phyloP scores from a whole-genome alignment of 2,113 vertebrate species.

The Cryptotis parvus region DNA sequence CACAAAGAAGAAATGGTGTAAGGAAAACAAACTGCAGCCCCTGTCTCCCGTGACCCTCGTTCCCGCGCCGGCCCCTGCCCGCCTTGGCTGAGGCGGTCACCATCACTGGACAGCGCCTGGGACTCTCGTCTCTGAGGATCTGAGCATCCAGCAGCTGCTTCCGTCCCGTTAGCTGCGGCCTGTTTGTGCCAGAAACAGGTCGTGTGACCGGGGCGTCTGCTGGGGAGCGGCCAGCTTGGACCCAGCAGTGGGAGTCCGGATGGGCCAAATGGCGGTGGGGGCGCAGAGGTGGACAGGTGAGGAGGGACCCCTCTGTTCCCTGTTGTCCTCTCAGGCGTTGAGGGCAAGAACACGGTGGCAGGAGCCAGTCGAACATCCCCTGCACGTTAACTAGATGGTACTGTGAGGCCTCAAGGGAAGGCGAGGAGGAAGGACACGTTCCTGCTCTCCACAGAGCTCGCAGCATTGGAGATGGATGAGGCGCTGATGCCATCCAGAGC shows the following conservation, averaged over 20 bases:
- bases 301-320: rapidly evolving
- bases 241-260: too few species aligned
- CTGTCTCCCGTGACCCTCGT: background rate
- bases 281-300: background rate
- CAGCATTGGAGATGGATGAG: background rate
- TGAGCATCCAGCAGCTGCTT: background rate
- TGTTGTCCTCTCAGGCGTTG: background rate
- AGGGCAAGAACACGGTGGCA: too few species aligned
- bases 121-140: background rate
- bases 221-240: too few species aligned
- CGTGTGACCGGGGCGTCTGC: rapidly evolving
- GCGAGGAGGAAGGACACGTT: background rate
- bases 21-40: background rate
- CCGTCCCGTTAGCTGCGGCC: background rate
- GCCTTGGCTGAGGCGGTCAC: background rate
- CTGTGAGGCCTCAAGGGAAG: background rate
- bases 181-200: background rate
- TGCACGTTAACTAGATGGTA: too few species aligned
- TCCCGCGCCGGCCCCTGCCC: background rate
- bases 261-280: too few species aligned
- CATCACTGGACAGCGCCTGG: rapidly evolving
- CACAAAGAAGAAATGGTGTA: background rate
- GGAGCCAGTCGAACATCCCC: background rate
- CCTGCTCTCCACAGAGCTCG: background rate
- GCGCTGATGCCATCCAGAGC: background rate